These are phyloP conservation scores for Barbus barbus DNA, from an alignment of 2,113 vertebrate species.

Conservation along the genomic window DNA sequence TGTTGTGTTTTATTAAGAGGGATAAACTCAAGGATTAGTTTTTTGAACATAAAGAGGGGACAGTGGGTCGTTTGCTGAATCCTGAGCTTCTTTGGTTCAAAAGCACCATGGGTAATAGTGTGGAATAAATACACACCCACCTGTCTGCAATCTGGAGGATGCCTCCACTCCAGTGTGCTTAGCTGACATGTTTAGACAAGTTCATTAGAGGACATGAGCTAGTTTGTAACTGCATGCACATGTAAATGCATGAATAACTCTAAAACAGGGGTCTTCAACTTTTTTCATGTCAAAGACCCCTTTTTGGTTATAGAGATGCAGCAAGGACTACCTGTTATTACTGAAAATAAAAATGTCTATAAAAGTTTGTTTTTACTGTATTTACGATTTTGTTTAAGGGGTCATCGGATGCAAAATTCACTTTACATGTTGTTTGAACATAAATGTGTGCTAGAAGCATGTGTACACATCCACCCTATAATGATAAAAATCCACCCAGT, in stretches of 20 bases:
- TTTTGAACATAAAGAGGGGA: slow-evolving; percentile 4
- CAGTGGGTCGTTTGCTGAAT: neutral
- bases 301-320: neutral
- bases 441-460: too few relatives aligned
- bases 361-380: neutral
- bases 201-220: slow-evolving; percentile 21
- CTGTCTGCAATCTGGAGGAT: slow-evolving; percentile 18
- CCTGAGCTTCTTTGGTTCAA: slow-evolving; percentile 8
- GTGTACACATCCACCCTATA: too few relatives aligned
- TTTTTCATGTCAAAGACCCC: neutral
- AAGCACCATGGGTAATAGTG: neutral
- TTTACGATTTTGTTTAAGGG: neutral
- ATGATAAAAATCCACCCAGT: too few relatives aligned
- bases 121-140: slow-evolving; percentile 4
- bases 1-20: neutral
- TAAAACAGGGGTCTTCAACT: neutral
- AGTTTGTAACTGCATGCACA: neutral
- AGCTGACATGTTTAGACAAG: neutral
- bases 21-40: neutral
- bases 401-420: too few relatives aligned
- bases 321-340: neutral
- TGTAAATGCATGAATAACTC: neutral
- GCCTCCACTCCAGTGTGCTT: neutral
- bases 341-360: neutral
- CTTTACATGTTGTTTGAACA: too few relatives aligned